Evolutionary conservation across 2,888 invertebrate genomes (phyloP).

Genomic region (Harpagoxenus sublaevis): DNA sequence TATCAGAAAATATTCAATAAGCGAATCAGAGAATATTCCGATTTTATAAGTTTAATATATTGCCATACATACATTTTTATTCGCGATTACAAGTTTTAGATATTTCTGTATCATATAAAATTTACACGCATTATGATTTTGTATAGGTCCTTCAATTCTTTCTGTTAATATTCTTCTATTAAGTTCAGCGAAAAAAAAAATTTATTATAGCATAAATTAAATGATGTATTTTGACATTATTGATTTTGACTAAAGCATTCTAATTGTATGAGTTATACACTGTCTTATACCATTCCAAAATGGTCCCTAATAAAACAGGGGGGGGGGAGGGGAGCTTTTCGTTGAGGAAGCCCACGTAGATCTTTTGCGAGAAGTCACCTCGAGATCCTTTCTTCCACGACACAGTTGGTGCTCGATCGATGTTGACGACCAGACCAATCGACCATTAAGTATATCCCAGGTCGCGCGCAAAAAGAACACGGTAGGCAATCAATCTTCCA

Average conservation of each 20-base stretch:
- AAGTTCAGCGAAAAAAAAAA: neutral
- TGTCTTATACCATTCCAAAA: constrained; percentile 19
- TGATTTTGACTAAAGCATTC: neutral
- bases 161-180: neutral
- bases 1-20: neutral
- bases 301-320: neutral
- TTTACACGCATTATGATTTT: neutral
- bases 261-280: neutral
- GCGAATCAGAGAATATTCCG: neutral
- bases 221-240: neutral
- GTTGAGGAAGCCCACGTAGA: constrained; percentile 19
- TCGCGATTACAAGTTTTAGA: neutral
- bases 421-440: constrained; percentile 77
- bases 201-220: neutral
- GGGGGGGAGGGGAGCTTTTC: neutral
- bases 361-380: constrained; percentile 52
- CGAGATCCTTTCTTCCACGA: constrained; percentile 56
- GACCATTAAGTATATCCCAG: constrained; percentile 78
- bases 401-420: constrained; percentile 69
- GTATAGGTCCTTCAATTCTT: neutral
- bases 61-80: neutral
- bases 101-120: neutral
- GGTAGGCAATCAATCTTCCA: constrained; percentile 79
- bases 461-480: constrained; percentile 67
- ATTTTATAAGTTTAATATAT: neutral